These are phyloP conservation scores for Gadopsis marmoratus DNA, from an alignment of 2,797 vertebrate species.

Conservation along the genomic window DNA sequence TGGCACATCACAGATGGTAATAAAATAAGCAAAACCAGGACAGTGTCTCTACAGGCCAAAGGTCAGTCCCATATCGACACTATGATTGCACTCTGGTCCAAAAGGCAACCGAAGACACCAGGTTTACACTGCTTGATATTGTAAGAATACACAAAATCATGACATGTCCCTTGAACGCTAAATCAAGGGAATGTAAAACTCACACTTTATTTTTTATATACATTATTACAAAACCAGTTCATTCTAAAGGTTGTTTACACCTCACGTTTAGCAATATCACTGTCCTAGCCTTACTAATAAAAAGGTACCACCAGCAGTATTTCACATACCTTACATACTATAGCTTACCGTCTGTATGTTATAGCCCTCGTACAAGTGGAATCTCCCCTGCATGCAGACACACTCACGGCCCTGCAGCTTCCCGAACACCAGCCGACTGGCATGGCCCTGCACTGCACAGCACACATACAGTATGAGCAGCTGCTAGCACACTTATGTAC, in stretches of 20 bases:
- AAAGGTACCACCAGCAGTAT: background rate
- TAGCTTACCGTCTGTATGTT: conserved; percentile 80
- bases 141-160: background rate
- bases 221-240: background rate
- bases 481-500: background rate
- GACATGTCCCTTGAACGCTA: background rate
- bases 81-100: conserved; percentile 1
- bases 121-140: background rate
- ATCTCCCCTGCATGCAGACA: conserved; percentile 91
- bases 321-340: background rate
- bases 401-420: conserved; percentile 82
- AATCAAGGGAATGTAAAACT: background rate
- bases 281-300: background rate
- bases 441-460: conserved; percentile 84
- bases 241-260: background rate
- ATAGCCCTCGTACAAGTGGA: conserved; percentile 90
- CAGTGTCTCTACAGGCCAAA: conserved; percentile 47
- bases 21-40: conserved; percentile 44
- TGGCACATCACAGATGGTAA: conserved; percentile 27
- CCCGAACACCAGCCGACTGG: conserved; percentile 88
- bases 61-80: conserved; percentile 21
- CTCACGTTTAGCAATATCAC: background rate
- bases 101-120: background rate
- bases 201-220: background rate
- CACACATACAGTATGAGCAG: conserved; percentile 34